Evolutionary conservation across 2,888 invertebrate genomes (phyloP).

Genomic region (Thyatira batis): DNA sequence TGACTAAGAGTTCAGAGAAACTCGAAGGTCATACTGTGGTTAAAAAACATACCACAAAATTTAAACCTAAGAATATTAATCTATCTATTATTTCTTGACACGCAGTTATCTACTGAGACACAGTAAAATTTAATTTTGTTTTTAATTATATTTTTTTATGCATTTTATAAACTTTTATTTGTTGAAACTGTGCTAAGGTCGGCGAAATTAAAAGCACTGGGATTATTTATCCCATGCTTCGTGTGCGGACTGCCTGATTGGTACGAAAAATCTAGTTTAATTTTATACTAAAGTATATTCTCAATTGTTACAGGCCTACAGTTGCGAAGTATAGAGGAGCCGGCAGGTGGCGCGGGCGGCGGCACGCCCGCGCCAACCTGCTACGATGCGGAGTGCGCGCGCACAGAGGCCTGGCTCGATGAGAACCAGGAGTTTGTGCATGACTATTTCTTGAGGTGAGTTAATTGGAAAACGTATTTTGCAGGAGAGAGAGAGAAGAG

Average conservation of each 20-base stretch:
- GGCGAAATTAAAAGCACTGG: no score
- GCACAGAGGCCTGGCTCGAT: slow-evolving; percentile 97
- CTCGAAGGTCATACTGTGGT: no score
- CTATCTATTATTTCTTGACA: no score
- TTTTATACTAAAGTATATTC: slow-evolving; percentile 26
- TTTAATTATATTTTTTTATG: no score
- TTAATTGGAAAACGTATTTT: background rate
- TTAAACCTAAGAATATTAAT: no score
- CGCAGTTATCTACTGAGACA: no score
- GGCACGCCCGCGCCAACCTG: slow-evolving; percentile 84
- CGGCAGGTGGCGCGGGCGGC: slow-evolving; percentile 85
- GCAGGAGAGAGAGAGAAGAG: background rate
- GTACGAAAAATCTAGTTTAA: background rate
- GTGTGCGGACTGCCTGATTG: background rate
- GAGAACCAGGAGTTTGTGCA: slow-evolving; percentile 98
- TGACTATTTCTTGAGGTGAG: slow-evolving; percentile 95
- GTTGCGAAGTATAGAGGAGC: slow-evolving; percentile 92
- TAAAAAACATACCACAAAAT: no score
- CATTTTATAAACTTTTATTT: no score
- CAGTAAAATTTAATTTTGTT: no score
- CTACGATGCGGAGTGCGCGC: slow-evolving; percentile 93
- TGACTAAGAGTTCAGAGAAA: no score
- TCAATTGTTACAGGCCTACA: slow-evolving; percentile 87
- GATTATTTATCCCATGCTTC: background rate
- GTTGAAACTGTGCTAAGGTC: no score